Evolutionary conservation across 2,797 vertebrate genomes (phyloP), one percentile per base, ranked within the genome.

Genomic region (Platyrinchus mystaceus): DNA sequence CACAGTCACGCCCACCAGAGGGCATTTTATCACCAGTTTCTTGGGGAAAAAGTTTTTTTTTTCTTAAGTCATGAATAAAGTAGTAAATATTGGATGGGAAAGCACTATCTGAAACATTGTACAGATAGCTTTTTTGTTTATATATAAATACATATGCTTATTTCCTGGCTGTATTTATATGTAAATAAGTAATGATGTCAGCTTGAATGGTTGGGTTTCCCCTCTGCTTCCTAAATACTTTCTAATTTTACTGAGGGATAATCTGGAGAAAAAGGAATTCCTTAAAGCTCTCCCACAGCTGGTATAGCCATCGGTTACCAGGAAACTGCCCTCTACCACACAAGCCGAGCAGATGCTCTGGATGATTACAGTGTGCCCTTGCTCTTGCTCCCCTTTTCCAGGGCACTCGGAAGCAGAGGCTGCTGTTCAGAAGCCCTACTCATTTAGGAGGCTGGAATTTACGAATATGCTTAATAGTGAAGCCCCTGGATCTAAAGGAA

Each of bases 11-110:
- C 96, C 97, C 97, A 97, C 96, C 96, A 98, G 97, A 97, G 96
- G 97, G 97, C 96, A 97, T 98, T 98, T 98, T 95, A 95, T 97
- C 94, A 97, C 96, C 95, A 92, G 90, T 97, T 97, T 96, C 70
- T 96, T 83, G 74, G 68, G 81, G 78, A 95, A 87, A 92, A 97
- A 92, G 89, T 92, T 87, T 78, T 92, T 78, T 92, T 94, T 93
- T 94, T 24, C 53, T 83, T 14, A 94, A 91, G 92, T 91, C 84
- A 70, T 50, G 53, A 77, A 53, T 90, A 70, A 92, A 96, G 32
- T 76, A 69, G 80, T 96, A 95, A 95, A 96, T 94, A 93, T 88
- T 89, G 89, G 91, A 95, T 14, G 64, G 50, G 36, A 81, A 95
- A 92, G 47, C 85, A 94, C 68, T 21, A 19, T 84, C 89, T 87